Base-by-base conservation (phyloP, 1,140 invertebrate species). In the Psix sp. region DNA sequence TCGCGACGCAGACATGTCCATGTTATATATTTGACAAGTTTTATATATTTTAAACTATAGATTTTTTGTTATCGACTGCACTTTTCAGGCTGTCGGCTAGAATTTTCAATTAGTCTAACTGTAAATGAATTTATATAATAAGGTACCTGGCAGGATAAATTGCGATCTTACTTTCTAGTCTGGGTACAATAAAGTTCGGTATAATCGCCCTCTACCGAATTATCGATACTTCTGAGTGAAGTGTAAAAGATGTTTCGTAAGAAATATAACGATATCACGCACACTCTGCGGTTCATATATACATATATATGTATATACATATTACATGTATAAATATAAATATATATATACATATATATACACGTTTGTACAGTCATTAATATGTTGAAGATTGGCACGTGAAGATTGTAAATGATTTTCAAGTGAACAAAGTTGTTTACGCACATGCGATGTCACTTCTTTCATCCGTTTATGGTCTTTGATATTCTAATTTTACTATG, bases 211-310 rank as follows among this genome's bases (percentile, higher is more conserved):
- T 74, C 45, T 63, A 63, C 54, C 4, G 26, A 24, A 11, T n/a
- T 46, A 54, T 36, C 21, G 38, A 74, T 59, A 68, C 72, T 70
- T 75, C 60, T 66, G 29, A 66, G 54, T 56, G 65, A 68, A 74
- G 65, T 26, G 59, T 11, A 35, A 35, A 9, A 68, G 54, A 46
- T 70, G 65, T 68, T 74, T 74, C 71, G 71, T 74, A 74, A 63
- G 71, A 74, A 68, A 74, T 74, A 59, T n/a, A n/a, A 67, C 38
- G 14, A 74, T 74, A 43, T 15, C 48, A 63, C 72, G 59, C 72
- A 74, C 71, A 68, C 31, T 45, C 26, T 70, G 39, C 40, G 42
- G 52, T 52, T 16, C 17, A 70, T 9, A 36, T 36, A 56, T 59
- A 59, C 60, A 46, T 43, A 52, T 52, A 59, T 6, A 45, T 57